Conservation (phyloP, 2,888 invertebrate species). For the Ariolimax columbianus region DNA sequence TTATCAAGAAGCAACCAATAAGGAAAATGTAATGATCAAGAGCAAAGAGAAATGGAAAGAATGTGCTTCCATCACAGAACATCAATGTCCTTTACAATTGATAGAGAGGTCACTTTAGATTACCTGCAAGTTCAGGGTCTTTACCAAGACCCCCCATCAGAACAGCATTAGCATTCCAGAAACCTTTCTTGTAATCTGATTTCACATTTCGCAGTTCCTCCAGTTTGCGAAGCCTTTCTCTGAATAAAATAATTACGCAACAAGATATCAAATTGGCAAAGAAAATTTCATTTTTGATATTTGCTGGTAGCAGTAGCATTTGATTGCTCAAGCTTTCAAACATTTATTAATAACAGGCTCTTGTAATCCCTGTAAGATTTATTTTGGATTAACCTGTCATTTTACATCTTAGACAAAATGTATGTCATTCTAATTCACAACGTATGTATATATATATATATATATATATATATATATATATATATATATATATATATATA, state of each 20-base stretch:
- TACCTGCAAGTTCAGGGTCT: conserved; percentile 72
- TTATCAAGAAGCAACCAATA: not conserved
- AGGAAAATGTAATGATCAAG: not conserved
- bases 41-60: not conserved
- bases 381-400: no score
- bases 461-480: not conserved
- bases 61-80: no score
- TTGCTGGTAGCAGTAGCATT: no score
- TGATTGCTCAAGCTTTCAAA: not conserved
- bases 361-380: no score
- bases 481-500: no score
- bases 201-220: conserved; percentile 72
- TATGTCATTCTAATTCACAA: not conserved
- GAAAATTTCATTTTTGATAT: no score
- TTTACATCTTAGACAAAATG: no score
- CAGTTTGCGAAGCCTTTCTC: conserved; percentile 70
- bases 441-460: not conserved
- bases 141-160: conserved; percentile 77
- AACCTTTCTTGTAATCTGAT: conserved; percentile 73
- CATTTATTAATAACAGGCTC: no score
- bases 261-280: no score
- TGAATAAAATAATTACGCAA: conserved; percentile 44
- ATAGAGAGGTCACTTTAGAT: not conserved
- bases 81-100: not conserved
- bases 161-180: conserved; percentile 78